Conservation (phyloP, 2,113 vertebrate genomes). For the Verasper variegatus region DNA sequence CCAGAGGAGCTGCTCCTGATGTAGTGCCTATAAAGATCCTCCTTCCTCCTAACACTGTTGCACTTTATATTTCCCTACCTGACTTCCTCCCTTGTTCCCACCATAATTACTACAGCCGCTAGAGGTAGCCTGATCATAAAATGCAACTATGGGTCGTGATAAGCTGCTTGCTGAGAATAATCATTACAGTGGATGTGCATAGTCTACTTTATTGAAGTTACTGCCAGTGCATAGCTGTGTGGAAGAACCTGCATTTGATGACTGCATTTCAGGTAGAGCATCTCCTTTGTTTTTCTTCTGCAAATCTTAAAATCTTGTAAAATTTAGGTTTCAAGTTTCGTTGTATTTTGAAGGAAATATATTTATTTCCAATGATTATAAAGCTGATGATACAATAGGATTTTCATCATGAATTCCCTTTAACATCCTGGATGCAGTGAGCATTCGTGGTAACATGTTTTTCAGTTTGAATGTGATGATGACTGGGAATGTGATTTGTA, state of each 20-base stretch:
- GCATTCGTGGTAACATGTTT: not conserved
- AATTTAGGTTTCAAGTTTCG: no score
- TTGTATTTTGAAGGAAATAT: no score
- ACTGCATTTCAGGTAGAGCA: no score
- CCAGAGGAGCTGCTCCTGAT: not conserved
- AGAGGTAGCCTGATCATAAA: not conserved
- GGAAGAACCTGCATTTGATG: not conserved
- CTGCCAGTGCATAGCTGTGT: not conserved
- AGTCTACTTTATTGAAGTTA: not conserved
- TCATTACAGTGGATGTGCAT: not conserved
- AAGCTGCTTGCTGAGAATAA: not conserved
- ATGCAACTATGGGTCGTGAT: not conserved
- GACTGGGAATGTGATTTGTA: no score
- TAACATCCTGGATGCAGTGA: not conserved
- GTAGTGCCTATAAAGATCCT: not conserved
- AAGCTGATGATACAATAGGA: not conserved
- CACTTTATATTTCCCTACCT: not conserved
- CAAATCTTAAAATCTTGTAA: no score
- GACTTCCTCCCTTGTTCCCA: slow-evolving; percentile 1
- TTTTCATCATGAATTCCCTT: not conserved
- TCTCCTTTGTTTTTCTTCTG: no score
- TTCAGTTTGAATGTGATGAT: no score
- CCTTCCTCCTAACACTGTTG: not conserved
- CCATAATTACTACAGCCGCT: not conserved
- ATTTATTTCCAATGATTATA: not conserved